These are phyloP conservation scores for Mionectes olivaceus DNA, from an alignment of 2,797 vertebrate genomes.

Conservation along the genomic window DNA sequence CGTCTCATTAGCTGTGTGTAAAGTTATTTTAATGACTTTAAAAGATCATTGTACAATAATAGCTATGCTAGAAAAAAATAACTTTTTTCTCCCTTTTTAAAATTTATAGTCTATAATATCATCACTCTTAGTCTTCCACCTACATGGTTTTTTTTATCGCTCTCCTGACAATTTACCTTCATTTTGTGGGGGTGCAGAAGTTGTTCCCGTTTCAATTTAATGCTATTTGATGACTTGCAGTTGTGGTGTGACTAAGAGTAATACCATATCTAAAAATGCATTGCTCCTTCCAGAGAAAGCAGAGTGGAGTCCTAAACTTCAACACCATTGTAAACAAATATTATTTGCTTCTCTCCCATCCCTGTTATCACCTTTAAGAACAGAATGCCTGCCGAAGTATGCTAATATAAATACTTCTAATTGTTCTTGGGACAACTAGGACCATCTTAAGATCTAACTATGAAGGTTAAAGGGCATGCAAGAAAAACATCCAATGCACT, in stretches of 20 bases:
- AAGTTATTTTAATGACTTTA: slow-evolving; percentile 26
- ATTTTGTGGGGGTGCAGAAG: slow-evolving; percentile 22
- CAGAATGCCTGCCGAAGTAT: background rate
- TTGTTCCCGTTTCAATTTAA: background rate
- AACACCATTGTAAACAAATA: background rate
- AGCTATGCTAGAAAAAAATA: slow-evolving; percentile 4
- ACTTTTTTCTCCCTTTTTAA: slow-evolving; percentile 5
- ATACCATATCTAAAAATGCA: background rate
- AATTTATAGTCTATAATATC: background rate
- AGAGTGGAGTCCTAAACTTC: background rate
- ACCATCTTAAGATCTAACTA: background rate
- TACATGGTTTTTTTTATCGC: background rate
- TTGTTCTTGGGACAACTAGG: background rate
- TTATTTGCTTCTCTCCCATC: background rate
- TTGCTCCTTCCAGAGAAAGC: background rate
- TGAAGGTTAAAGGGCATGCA: background rate
- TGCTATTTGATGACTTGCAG: background rate
- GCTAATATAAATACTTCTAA: background rate
- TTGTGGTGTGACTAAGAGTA: slow-evolving; percentile 19
- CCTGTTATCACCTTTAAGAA: background rate
- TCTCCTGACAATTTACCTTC: background rate
- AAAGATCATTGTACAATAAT: background rate
- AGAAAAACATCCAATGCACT: background rate
- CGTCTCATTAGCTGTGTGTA: background rate
- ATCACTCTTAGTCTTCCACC: background rate